Evolutionary conservation across 37 sponge, comb jelly and placozoan species (phyloP).

Genomic region (Tethya wilhelma): DNA sequence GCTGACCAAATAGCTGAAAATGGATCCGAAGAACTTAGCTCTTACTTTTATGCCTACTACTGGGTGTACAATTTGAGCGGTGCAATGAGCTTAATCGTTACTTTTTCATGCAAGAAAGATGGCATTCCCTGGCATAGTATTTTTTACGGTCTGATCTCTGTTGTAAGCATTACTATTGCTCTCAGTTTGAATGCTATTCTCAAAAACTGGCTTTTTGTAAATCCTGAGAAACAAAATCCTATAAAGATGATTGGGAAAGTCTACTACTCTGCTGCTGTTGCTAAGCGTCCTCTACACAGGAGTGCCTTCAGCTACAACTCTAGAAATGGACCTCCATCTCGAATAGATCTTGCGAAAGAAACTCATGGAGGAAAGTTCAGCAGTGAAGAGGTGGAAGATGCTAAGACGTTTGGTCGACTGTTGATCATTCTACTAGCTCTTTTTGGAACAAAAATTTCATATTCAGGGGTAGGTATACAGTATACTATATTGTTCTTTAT

Average conservation of each 20-base stretch:
- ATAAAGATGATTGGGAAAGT: slow-evolving; percentile 60
- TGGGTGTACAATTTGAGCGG: slow-evolving; percentile 55
- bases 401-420: slow-evolving; percentile 36
- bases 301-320: slow-evolving; percentile 32
- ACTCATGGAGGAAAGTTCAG: slow-evolving; percentile 38
- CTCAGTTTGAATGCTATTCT: slow-evolving; percentile 9
- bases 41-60: slow-evolving; percentile 70
- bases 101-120: neutral
- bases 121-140: neutral
- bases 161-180: neutral
- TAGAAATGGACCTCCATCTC: neutral
- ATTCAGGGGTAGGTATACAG: slow-evolving; percentile 19
- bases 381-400: slow-evolving; percentile 43
- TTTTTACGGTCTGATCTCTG: neutral
- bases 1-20: slow-evolving; percentile 46
- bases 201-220: neutral
- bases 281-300: slow-evolving; percentile 26
- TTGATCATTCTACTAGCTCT: slow-evolving; percentile 4
- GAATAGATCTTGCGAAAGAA: slow-evolving; percentile 37
- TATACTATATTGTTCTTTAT: neutral
- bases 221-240: slow-evolving; percentile 10
- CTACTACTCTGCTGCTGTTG: slow-evolving; percentile 44
- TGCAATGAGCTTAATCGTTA: neutral
- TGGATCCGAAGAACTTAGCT: slow-evolving; percentile 35
- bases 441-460: neutral